Evolutionary conservation across 2,113 vertebrate genomes (phyloP).

Genomic region (Chionodraco myersi): DNA sequence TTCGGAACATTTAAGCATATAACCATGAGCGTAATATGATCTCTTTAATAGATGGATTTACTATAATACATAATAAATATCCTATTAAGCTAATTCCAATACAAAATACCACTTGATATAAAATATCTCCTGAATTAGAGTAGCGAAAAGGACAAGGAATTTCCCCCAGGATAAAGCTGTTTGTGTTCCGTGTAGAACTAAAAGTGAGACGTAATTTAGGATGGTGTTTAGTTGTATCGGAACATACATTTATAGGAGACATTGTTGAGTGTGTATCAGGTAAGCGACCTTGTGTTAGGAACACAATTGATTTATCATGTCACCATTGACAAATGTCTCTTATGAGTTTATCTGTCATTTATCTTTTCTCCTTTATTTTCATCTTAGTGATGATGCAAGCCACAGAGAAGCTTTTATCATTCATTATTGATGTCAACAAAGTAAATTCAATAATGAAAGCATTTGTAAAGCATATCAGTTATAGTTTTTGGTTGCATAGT

Average conservation of each 20-base stretch:
- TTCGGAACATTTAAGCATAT: too few relatives aligned
- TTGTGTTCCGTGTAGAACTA: too few relatives aligned
- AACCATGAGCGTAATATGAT: too few relatives aligned
- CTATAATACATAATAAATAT: too few relatives aligned
- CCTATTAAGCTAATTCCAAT: too few relatives aligned
- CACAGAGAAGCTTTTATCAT: slow-evolving; percentile 5
- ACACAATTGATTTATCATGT: not conserved
- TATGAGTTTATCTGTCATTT: not conserved
- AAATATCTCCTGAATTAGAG: too few relatives aligned
- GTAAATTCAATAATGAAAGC: not conserved
- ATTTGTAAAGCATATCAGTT: not conserved
- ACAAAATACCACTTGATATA: too few relatives aligned
- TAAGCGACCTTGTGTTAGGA: not conserved
- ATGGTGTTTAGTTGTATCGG: too few relatives aligned
- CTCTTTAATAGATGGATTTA: not conserved
- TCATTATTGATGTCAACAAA: slow-evolving; percentile 8
- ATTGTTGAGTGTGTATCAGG: not conserved
- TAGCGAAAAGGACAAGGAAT: too few relatives aligned
- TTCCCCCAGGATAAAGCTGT: too few relatives aligned
- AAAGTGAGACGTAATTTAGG: too few relatives aligned
- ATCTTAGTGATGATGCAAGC: not conserved
- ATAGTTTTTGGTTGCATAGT: not conserved
- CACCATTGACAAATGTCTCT: not conserved
- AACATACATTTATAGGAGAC: too few relatives aligned
- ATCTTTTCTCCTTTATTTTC: not conserved